Evolutionary conservation across 2,797 vertebrate species (phyloP).

Genomic region (Pseudomugil gertrudae): DNA sequence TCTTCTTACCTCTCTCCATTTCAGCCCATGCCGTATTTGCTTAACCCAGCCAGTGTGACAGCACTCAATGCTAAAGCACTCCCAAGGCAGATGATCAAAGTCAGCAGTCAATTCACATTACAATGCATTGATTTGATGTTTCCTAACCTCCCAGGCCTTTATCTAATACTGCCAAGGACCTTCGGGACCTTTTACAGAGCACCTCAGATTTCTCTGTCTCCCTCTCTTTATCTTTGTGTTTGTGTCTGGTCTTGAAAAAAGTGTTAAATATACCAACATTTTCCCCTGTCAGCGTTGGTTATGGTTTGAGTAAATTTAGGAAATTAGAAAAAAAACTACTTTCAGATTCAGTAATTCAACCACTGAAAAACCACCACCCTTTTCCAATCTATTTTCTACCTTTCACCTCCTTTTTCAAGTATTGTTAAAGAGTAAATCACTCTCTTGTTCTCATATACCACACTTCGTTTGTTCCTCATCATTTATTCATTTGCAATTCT

Average conservation of each 20-base stretch:
- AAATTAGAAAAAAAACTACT: conserved; percentile 22
- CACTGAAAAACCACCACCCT: conserved; percentile 29
- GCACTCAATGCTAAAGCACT: conserved; percentile 85
- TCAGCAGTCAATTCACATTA: conserved; percentile 87
- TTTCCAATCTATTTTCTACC: conserved; percentile 54
- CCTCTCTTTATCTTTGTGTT: conserved; percentile 8
- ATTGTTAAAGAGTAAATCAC: conserved; percentile 76
- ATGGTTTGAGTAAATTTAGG: conserved; percentile 34
- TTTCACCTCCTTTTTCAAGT: conserved; percentile 63
- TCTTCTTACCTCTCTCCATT: conserved; percentile 62
- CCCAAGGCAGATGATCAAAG: conserved; percentile 86
- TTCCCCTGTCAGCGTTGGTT: conserved; percentile 43
- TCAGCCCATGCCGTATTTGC: conserved; percentile 79
- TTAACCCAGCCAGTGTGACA: conserved; percentile 83
- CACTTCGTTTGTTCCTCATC: conserved; percentile 78
- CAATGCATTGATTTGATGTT: conserved; percentile 85
- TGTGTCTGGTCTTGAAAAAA: conserved; percentile 40
- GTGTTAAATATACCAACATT: conserved; percentile 37
- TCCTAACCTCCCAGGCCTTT: conserved; percentile 84
- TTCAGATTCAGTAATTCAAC: conserved; percentile 25
- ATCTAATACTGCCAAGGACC: conserved; percentile 81
- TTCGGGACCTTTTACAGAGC: conserved; percentile 75
- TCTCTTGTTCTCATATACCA: conserved; percentile 67
- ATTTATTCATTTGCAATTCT: conserved; percentile 75
- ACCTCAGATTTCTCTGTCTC: conserved; percentile 41